Evolutionary conservation across 2,797 vertebrate species (phyloP), one percentile per base, ranked within the genome.

Genomic region (Semotilus atromaculatus): DNA sequence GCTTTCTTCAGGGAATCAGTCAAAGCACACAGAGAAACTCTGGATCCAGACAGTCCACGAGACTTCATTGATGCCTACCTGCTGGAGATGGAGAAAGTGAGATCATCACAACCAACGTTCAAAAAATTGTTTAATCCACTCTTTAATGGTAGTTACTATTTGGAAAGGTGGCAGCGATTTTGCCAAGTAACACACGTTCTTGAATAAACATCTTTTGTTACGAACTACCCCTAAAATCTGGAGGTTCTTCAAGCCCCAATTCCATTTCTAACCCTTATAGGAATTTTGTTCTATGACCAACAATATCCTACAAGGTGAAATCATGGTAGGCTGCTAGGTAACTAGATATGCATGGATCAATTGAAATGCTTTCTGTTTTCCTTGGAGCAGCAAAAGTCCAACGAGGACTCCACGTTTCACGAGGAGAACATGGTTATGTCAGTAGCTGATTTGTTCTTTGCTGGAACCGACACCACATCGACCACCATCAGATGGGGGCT

Each of bases 21-120:
- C 21, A 70, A 82, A 43, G 79, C 86, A 2, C 90, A 92, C 68
- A 70, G 48, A 40, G 62, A 74, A 29, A 89, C 83, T 18, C 36
- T 93, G 72, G 90, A 93, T 36, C 45, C 31, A 11, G 85, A 89
- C 43, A 87, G 85, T 23, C 90, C 83, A 18, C 82, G 84, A 1
- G 91, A 93, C 86, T 92, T 86, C 60, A 85, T 93, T 2, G 91
- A 93, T 43, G 72, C 88, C n/a, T 92, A 91, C 67, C 78, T 93
- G 19, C 43, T 92, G 16, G 88, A 92, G 75, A 88, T 87, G 1
- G 75, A 68, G 62, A 87, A 85, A 74, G 88, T 88, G 45, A 83
- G 76, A 26, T 58, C 31, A 23, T 64, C 43, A 31, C 31, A 5
- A 43, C 8, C 13, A 58, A 26, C 6, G 1, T 31, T 40, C 29